phyloP scores from a whole-genome alignment of 2,888 invertebrate genomes.

The Sesia apiformis region DNA sequence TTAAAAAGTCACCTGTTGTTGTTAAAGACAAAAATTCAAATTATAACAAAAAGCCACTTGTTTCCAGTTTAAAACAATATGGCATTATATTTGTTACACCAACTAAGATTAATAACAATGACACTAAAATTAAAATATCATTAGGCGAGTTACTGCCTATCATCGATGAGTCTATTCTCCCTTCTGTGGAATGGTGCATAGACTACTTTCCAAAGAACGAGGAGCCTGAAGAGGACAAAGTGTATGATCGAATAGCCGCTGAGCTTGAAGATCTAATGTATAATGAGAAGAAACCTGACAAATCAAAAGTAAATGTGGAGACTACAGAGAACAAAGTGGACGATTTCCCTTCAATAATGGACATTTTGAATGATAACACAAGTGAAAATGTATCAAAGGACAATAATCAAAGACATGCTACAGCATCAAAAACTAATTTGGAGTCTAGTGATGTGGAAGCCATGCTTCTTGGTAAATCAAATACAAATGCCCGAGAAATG shows the following conservation, averaged over 20 bases:
- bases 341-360: conserved; percentile 67
- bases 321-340: conserved; percentile 34
- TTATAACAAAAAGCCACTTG: conserved; percentile 15
- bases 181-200: conserved; percentile 60
- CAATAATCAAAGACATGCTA: conserved; percentile 29
- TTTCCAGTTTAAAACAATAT: conserved; percentile 41
- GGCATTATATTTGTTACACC: conserved; percentile 52
- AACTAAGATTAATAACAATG: conserved; percentile 27
- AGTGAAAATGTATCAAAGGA: conserved; percentile 21
- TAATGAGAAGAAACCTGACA: conserved; percentile 42
- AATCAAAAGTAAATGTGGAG: conserved; percentile 15
- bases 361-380: conserved; percentile 54
- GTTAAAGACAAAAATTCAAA: conserved; percentile 29
- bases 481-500: conserved; percentile 20
- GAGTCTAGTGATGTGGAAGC: conserved; percentile 66
- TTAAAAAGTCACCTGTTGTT: conserved; percentile 29
- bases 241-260: conserved; percentile 67
- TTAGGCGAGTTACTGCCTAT: conserved; percentile 43
- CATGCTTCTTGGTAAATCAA: conserved; percentile 53
- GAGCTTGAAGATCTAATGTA: conserved; percentile 67
- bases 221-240: conserved; percentile 61
- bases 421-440: conserved; percentile 39
- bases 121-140: conserved; percentile 31
- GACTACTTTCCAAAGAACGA: conserved; percentile 58
- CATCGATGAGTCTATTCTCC: conserved; percentile 45